Evolutionary conservation across 2,113 vertebrate species (phyloP), one percentile per base, ranked within the genome.

Genomic region (Formicarius rufipectus): DNA sequence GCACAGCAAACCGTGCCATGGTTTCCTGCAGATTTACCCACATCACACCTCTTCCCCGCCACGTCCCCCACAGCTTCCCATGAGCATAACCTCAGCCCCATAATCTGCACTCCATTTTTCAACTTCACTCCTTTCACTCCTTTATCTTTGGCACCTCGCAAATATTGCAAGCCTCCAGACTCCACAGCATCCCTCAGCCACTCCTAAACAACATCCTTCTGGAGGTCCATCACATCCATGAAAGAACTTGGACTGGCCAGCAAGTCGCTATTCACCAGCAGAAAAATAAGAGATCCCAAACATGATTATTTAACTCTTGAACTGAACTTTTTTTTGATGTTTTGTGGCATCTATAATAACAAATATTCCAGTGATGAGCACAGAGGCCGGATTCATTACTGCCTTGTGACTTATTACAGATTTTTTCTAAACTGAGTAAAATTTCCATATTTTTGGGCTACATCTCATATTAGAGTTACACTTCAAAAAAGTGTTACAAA

Each of bases 381-480:
- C 49, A 92, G 74, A 94, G 75, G 59, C 42, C 85, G 71, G 75
- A 90, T 94, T 97, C 84, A 73, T 89, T 88, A 87, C 35, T 67
- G 67, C 50, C 53, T 58, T 66, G 75, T 96, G 95, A 96, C 55
- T 96, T 93, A 90, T 59, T 93, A 85, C 87, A 92, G 31, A 25
- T 19, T 92, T 85, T 79, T 92, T 89, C 89, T 89, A 64, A 89
- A 66, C 42, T 63, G 50, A 69, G 68, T 63, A 87, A 93, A 95
- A 56, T 95, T 92, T 93, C 88, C 73, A 14, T 63, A 59, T 72
- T 84, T 94, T 69, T 0, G 52, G 60, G 79, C 68, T 37, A 72
- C 79, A 27, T 75, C 78, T 93, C 79, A 86, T 47, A 93, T 68
- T 50, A 83, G 78, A 90, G 79, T 45, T 73, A 45, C 55, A 23